These are phyloP conservation scores for Eledone cirrhosa DNA, from an alignment of 2,888 invertebrate genomes.

Conservation along the genomic window DNA sequence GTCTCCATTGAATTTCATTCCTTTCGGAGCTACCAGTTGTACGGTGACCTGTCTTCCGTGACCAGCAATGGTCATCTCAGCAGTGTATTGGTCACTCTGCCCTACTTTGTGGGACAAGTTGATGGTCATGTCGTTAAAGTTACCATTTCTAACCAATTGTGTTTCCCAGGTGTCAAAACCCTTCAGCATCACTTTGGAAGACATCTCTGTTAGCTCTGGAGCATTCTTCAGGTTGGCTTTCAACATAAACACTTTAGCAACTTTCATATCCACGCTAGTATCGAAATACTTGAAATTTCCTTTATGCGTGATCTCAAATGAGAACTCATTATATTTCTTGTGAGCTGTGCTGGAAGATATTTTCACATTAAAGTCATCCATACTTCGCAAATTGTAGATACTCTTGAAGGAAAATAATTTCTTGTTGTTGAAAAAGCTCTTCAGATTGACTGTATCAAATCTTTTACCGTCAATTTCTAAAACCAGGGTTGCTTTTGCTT, in stretches of 20 bases:
- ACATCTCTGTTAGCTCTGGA: not conserved
- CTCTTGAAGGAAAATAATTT: not conserved
- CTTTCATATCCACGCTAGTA: not conserved
- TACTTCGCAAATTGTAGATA: not conserved
- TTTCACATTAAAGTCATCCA: not conserved
- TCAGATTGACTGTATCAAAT: not conserved
- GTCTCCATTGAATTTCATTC: not conserved
- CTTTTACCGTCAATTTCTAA: not conserved
- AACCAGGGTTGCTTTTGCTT: not conserved
- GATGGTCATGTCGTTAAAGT: not conserved
- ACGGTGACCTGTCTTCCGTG: not conserved
- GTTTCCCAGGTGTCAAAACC: constrained; percentile 1
- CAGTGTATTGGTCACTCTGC: not conserved
- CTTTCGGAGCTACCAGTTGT: not conserved
- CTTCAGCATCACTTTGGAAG: not conserved
- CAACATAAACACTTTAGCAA: not conserved
- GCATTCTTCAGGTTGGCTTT: not conserved
- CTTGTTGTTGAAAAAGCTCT: not conserved
- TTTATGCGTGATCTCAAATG: not conserved
- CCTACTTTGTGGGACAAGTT: not conserved
- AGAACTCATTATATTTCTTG: not conserved
- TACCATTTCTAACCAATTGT: not conserved
- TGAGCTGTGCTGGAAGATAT: not conserved
- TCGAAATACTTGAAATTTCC: not conserved
- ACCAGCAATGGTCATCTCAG: not conserved